These are phyloP conservation scores for Acanthosoma haemorrhoidale DNA, from an alignment of 2,888 invertebrate species.

Conservation along the genomic window DNA sequence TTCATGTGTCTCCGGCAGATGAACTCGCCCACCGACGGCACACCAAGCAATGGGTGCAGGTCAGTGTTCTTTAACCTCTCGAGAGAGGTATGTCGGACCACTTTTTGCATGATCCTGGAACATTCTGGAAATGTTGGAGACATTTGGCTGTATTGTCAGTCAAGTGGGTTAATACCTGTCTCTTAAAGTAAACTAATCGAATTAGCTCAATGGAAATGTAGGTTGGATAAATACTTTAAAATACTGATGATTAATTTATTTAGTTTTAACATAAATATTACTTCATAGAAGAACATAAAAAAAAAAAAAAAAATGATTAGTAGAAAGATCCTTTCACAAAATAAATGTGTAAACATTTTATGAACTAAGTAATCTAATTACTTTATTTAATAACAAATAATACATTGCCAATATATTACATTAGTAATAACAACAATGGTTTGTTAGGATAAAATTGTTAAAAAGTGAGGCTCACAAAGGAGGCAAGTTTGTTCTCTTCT, in stretches of 20 bases:
- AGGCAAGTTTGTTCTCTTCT: not conserved
- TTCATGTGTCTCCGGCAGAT: no score
- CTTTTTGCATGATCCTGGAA: no score
- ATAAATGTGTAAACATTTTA: not conserved
- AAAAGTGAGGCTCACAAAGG: not conserved
- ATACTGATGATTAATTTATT: slow-evolving; percentile 2
- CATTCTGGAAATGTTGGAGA: no score
- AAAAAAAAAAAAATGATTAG: not conserved
- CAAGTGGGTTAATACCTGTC: no score
- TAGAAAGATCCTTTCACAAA: not conserved
- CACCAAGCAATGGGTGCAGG: no score
- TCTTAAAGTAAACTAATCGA: no score
- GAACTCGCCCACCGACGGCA: no score
- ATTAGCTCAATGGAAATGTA: no score
- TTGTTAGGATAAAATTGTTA: not conserved
- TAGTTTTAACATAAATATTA: not conserved
- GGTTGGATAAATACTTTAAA: no score
- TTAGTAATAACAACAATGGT: not conserved
- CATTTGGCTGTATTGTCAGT: no score
- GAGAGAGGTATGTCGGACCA: no score
- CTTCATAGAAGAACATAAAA: slow-evolving; percentile 10
- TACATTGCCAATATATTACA: not conserved
- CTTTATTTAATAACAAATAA: not conserved
- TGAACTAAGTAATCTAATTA: not conserved
- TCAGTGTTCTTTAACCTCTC: no score